Evolutionary conservation across 2,113 vertebrate species (phyloP).

Genomic region (Choloepus hoffmanni): DNA sequence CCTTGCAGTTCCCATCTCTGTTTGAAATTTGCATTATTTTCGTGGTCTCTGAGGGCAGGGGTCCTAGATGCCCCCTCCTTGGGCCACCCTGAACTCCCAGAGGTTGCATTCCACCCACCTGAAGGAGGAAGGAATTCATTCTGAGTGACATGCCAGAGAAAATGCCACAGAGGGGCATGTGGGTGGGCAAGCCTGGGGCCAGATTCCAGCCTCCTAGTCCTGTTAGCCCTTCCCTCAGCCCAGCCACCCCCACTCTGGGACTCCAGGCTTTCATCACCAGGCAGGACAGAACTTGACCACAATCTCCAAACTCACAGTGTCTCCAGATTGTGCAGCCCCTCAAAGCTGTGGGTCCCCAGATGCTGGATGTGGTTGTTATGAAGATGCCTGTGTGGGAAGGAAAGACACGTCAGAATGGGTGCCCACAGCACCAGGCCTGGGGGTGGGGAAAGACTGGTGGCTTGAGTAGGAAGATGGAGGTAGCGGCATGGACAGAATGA

Average conservation of each 20-base stretch:
- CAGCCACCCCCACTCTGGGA: rapidly evolving
- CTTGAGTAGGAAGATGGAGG: neutral
- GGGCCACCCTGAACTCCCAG: neutral
- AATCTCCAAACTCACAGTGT: slow-evolving; percentile 93
- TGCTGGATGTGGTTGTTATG: slow-evolving; percentile 96
- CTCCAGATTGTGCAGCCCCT: slow-evolving; percentile 95
- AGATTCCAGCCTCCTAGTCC: neutral
- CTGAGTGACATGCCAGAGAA: neutral
- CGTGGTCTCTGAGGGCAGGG: neutral
- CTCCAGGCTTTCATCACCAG: neutral
- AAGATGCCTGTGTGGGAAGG: slow-evolving; percentile 91
- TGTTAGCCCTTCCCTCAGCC: neutral
- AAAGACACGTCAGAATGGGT: slow-evolving; percentile 53
- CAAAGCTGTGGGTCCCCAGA: slow-evolving; percentile 93
- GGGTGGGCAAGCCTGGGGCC: neutral
- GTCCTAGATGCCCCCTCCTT: neutral
- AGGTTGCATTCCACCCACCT: neutral
- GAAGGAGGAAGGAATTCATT: neutral
- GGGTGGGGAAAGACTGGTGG: rapidly evolving
- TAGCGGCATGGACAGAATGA: neutral
- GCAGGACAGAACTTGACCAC: neutral
- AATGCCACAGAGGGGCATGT: neutral
- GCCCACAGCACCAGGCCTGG: rapidly evolving
- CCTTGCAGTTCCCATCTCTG: neutral
- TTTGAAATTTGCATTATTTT: neutral